These are phyloP conservation scores for Ginglymostoma cirratum DNA, from an alignment of 2,113 vertebrate genomes.

Conservation along the genomic window DNA sequence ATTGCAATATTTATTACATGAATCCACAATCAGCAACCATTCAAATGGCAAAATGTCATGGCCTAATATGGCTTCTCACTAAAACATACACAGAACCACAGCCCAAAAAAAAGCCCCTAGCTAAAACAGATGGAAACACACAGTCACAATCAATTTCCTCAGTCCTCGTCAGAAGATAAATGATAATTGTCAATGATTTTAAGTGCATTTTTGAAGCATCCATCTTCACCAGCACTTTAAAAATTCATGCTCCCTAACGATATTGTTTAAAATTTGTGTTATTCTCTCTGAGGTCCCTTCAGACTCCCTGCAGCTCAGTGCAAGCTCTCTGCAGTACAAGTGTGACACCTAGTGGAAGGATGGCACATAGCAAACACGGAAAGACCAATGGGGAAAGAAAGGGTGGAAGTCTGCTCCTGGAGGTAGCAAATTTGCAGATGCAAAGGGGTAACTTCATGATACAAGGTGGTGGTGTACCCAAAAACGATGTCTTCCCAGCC, in stretches of 20 bases:
- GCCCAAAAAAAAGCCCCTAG: not conserved
- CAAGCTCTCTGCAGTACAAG: not conserved
- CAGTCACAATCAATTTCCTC: not conserved
- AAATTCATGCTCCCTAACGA: not conserved
- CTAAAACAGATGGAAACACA: not conserved
- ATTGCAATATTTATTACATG: not conserved
- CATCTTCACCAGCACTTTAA: constrained; percentile 6
- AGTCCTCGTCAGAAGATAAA: constrained; percentile 19
- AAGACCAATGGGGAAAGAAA: too few relatives aligned
- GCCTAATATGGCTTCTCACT: not conserved
- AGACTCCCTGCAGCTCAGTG: not conserved
- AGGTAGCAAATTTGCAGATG: too few relatives aligned
- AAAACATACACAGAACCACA: constrained; percentile 1
- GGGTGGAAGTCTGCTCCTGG: not conserved
- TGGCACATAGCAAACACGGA: not conserved
- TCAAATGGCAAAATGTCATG: not conserved
- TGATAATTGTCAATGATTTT: constrained; percentile 35
- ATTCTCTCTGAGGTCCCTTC: not conserved
- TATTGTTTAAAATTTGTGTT: constrained; percentile 24
- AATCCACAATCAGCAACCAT: not conserved
- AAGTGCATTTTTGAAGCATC: constrained; percentile 25
- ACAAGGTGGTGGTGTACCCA: too few relatives aligned
- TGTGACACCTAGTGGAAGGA: not conserved
- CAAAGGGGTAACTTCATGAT: too few relatives aligned
- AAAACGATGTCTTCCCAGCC: too few relatives aligned